Base-by-base conservation (phyloP, 2,888 invertebrate genomes). In the Petrolisthes cinctipes region DNA sequence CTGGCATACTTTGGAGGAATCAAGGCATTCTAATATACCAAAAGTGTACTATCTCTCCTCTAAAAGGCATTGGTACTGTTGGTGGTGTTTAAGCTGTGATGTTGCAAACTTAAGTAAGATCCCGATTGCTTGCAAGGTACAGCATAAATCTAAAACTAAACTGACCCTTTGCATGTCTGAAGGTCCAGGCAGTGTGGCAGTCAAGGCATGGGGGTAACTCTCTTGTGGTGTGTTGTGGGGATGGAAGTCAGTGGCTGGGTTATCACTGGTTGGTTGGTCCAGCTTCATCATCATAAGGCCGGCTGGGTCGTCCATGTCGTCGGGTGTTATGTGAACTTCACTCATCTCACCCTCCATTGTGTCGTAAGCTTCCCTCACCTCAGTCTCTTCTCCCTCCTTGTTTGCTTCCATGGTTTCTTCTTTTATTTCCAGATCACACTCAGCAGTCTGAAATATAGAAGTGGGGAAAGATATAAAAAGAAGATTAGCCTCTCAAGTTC, bases 131-230 rank as follows among this genome's bases (percentile, higher is more conserved):
- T 37, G 37, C 37, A 37, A 37, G 37, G 37, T 37, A 37, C 37
- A 37, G 37, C 37, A 37, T 37, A 73, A 7, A 73, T 3, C 9
- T 73, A 23, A 73, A 7, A 73, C n/a, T 4, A 76, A 17, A 80
- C 80, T 80, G 54, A 80, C 80, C 56, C 57, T 23, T 14, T 80
- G 80, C n/a, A 80, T 20, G n/a, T 80, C 80, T 57, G 80, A 80
- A 56, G 80, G 80, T 57, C 80, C 80, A 56, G 80, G 80, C 9
- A 80, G 23, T 56, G 80, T 57, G 17, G 80, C 11, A 57, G n/a
- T 80, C 11, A 80, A 11, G 5, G 4, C 80, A 14, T 80, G 56
- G 9, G 54, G 4, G 20, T 80, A 80, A 4, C 56, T 57, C n/a
- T 80, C 80, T 14, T 56, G 57, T 20, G 61, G 61, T 61, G 61